Evolutionary conservation across 2,888 invertebrate genomes (phyloP).

Genomic region (Autographa pulchrina): DNA sequence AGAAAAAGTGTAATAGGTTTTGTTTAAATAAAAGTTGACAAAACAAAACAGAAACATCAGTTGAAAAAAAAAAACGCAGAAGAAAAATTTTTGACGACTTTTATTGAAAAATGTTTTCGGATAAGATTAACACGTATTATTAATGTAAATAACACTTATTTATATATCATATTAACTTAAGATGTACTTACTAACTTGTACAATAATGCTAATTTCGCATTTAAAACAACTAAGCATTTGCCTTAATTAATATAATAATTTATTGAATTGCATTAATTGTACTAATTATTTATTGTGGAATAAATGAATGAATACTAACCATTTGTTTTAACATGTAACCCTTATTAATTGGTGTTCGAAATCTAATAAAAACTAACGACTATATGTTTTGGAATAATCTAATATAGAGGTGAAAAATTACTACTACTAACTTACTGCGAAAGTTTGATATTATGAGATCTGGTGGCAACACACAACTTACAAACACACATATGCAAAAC

Average conservation of each 20-base stretch:
- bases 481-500: too few relatives aligned
- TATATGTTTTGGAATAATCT: too few relatives aligned
- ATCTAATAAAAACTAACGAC: background rate
- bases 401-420: too few relatives aligned
- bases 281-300: constrained; percentile 82
- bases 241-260: constrained; percentile 73
- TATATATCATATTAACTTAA: constrained; percentile 70
- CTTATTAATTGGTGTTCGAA: background rate
- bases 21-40: constrained; percentile 54
- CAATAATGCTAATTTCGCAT: constrained; percentile 83
- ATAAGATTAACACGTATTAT: constrained; percentile 56
- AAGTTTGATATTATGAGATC: too few relatives aligned
- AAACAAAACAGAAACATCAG: constrained; percentile 25
- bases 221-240: constrained; percentile 79
- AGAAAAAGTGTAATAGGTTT: constrained; percentile 55
- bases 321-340: constrained; percentile 49
- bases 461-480: too few relatives aligned
- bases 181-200: constrained; percentile 79
- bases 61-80: background rate
- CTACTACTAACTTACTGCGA: too few relatives aligned
- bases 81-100: constrained; percentile 53
- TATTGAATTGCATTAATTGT: constrained; percentile 76
- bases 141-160: constrained; percentile 84
- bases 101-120: constrained; percentile 52
- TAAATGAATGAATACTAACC: constrained; percentile 80